Percentiles rank a stretch among this genome's conserved stretches.
Evolutionary conservation across 1,140 invertebrate species (phyloP).

Genomic region (Euglossa dilemma): DNA sequence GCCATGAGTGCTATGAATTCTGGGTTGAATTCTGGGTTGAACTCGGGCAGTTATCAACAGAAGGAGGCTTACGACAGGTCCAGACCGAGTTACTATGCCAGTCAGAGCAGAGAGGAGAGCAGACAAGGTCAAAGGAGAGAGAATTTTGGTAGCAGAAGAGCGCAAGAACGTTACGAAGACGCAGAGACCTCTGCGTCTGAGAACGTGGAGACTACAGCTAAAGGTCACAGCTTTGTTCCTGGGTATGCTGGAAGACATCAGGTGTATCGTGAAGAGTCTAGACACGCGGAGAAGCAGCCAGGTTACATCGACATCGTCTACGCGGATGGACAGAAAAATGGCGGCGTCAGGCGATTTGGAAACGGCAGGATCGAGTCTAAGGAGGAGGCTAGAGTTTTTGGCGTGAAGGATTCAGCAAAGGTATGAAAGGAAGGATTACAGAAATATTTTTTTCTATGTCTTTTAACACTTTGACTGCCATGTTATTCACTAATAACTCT

Average conservation of each 20-base stretch:
- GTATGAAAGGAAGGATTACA: constrained; percentile 48
- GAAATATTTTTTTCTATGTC: no score
- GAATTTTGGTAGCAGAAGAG: neutral
- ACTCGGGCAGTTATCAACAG: neutral
- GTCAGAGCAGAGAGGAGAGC: no score
- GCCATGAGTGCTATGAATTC: neutral
- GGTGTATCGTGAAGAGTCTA: neutral
- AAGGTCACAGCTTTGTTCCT: neutral
- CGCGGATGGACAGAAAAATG: constrained; percentile 62
- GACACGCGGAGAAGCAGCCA: constrained; percentile 62
- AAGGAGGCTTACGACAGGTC: neutral
- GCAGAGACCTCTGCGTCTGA: constrained; percentile 46
- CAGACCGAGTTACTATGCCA: fast-evolving
- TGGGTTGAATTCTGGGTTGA: neutral
- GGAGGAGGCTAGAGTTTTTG: constrained; percentile 67
- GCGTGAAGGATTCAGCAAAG: constrained; percentile 71
- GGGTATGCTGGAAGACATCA: neutral
- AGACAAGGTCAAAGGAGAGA: neutral
- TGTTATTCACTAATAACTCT: no score
- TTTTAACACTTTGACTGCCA: no score
- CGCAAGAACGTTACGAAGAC: neutral
- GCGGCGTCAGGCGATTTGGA: constrained; percentile 65
- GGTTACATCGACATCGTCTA: constrained; percentile 79
- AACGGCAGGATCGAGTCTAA: constrained; percentile 67
- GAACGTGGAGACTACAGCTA: constrained; percentile 39